Percentiles rank a stretch among this genome's conserved stretches.
Conservation (phyloP, 2,113 vertebrate genomes). For the Mandrillus leucophaeus region DNA sequence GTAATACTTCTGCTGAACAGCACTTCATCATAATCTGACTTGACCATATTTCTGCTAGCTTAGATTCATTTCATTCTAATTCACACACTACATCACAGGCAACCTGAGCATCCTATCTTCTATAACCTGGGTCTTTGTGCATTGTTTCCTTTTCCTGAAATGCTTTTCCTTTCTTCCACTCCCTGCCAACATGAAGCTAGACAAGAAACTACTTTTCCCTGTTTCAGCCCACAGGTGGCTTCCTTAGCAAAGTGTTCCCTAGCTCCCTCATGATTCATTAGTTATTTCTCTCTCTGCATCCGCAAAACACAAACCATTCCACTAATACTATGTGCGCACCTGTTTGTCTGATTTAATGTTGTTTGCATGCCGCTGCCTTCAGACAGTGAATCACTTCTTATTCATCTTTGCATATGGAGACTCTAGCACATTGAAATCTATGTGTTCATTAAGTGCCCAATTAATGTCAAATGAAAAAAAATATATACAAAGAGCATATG, state of each 20-base stretch:
- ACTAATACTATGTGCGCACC: not conserved
- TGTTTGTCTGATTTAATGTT: not conserved
- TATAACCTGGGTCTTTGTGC: not conserved
- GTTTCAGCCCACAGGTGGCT: not conserved
- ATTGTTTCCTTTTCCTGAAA: not conserved
- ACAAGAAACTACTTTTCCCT: not conserved
- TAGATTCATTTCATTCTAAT: not conserved
- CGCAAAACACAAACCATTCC: not conserved
- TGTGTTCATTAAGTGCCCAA: not conserved
- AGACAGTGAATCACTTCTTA: not conserved
- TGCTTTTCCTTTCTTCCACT: not conserved
- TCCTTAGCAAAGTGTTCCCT: not conserved
- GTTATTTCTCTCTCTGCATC: not conserved
- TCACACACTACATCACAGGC: accelerated
- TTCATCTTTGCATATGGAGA: not conserved
- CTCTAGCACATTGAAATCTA: not conserved
- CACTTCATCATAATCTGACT: too few relatives aligned
- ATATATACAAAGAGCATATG: not conserved
- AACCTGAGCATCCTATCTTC: not conserved
- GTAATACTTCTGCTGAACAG: not conserved
- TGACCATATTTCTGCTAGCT: not conserved
- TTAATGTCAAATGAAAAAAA: not conserved
- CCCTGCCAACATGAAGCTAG: not conserved
- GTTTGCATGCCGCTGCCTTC: not conserved
- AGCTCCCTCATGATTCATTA: not conserved